phyloP scores from a whole-genome alignment of 2,797 vertebrate genomes.

The Trematomus bernacchii region DNA sequence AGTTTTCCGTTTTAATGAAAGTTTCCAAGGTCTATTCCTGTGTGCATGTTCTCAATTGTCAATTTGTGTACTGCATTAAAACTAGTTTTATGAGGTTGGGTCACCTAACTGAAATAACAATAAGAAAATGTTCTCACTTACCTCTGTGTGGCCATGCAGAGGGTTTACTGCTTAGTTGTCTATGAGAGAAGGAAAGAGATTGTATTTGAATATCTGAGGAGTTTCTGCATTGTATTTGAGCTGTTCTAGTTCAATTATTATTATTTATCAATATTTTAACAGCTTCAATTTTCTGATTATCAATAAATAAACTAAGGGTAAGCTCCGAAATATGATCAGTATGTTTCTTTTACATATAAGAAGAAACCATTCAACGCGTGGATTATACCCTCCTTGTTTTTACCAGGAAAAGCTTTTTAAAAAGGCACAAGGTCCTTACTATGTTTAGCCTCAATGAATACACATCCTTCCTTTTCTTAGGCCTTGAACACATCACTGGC shows the following conservation, averaged over 20 bases:
- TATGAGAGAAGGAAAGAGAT: no score
- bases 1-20: not conserved
- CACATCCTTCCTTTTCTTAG: conserved; percentile 48
- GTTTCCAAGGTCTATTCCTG: not conserved
- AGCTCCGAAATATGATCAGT: not conserved
- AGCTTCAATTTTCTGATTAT: not conserved
- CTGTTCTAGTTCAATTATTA: not conserved
- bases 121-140: conserved; percentile 4
- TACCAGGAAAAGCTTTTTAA: conserved; percentile 28
- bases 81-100: not conserved
- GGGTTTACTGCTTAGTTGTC: no score
- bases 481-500: conserved; percentile 44
- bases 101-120: not conserved
- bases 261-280: not conserved
- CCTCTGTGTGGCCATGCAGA: not conserved
- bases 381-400: not conserved
- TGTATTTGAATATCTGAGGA: not conserved
- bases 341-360: not conserved
- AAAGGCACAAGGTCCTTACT: conserved; percentile 43
- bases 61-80: not conserved
- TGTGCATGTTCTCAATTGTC: not conserved
- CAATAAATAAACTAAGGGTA: not conserved
- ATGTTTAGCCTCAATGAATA: conserved; percentile 33
- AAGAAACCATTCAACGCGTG: not conserved
- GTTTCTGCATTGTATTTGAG: not conserved